phyloP scores from a whole-genome alignment of 2,797 vertebrate species.

The Poecilia picta region DNA sequence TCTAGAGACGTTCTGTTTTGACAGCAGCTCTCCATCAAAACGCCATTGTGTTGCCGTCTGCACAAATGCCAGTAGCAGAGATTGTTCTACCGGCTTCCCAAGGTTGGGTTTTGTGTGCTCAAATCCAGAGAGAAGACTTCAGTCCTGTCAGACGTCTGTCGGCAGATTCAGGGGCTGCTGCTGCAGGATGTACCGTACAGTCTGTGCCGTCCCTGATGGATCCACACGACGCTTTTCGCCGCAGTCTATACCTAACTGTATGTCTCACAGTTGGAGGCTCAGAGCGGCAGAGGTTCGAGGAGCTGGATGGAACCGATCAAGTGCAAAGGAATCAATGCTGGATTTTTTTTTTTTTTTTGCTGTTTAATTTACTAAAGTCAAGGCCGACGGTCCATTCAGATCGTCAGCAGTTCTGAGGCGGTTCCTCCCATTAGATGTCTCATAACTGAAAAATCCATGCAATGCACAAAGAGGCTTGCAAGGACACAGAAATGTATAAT shows the following conservation, averaged over 20 bases:
- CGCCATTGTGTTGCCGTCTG: conserved; percentile 12
- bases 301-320: not conserved
- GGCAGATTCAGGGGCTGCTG: conserved; percentile 26
- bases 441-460: conserved; percentile 17
- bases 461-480: not conserved
- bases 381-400: conserved; percentile 20
- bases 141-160: not conserved
- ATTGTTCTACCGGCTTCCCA: conserved; percentile 34
- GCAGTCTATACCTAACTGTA: not conserved
- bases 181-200: conserved; percentile 3
- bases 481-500: not conserved
- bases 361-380: conserved; percentile 28
- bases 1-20: conserved; percentile 7
- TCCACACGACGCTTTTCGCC: not conserved
- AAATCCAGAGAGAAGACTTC: conserved; percentile 15
- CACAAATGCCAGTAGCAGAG: conserved; percentile 2
- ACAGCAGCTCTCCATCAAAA: conserved; percentile 25
- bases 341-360: not conserved
- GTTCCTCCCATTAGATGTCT: conserved; percentile 47
- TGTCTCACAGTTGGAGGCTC: not conserved
- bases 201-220: conserved; percentile 5
- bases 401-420: not conserved
- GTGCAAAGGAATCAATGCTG: conserved; percentile 22
- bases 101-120: conserved; percentile 40
- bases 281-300: not conserved